Conservation (phyloP, 2,113 vertebrate genomes). For the Xiphophorus maculatus region DNA sequence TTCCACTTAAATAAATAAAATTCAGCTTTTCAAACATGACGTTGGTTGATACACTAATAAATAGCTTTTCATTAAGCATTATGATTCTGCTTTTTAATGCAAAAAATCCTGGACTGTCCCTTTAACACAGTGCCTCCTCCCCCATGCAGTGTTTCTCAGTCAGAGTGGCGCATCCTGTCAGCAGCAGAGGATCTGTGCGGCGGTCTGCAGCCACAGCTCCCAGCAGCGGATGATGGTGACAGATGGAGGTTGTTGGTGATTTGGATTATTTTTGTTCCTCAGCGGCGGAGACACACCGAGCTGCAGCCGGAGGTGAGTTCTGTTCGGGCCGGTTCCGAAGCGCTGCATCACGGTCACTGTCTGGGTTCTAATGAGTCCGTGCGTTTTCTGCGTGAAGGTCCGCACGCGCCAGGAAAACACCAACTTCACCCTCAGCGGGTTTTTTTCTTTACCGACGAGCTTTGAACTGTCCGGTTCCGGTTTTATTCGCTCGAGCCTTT, state of each 20-base stretch:
- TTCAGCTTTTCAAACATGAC: too few species aligned
- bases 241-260: conserved; percentile 8
- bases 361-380: neutral
- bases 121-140: too few species aligned
- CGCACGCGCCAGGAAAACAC: conserved; percentile 1
- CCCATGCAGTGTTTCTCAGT: neutral
- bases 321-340: too few species aligned
- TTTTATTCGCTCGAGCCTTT: neutral
- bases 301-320: conserved; percentile 32
- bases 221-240: neutral
- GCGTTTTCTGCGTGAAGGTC: neutral
- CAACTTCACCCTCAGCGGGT: neutral
- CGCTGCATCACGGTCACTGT: neutral
- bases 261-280: neutral
- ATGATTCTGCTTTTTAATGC: too few species aligned
- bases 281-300: conserved; percentile 5
- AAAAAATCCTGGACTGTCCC: too few species aligned
- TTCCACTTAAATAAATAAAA: too few species aligned
- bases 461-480: neutral
- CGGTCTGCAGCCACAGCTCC: conserved; percentile 39
- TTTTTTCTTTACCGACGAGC: neutral
- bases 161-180: conserved; percentile 25
- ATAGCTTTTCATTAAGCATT: too few species aligned
- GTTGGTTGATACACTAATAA: too few species aligned
- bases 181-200: conserved; percentile 38